Evolutionary conservation across 2,888 invertebrate genomes (phyloP).

Genomic region (Cactoblastis cactorum): DNA sequence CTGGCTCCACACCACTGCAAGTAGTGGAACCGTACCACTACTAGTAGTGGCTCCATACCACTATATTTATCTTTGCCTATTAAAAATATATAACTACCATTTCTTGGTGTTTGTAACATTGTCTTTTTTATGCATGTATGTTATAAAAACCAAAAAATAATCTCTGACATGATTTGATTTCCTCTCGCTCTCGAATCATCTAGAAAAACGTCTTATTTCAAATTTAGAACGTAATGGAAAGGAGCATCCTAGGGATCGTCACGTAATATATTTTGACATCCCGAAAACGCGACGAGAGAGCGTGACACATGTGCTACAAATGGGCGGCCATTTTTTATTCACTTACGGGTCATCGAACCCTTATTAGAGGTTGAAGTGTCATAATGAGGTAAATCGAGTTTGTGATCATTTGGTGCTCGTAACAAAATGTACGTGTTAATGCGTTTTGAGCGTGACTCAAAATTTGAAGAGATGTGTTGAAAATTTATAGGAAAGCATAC

Average conservation of each 20-base stretch:
- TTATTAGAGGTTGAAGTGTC: slow-evolving; percentile 30
- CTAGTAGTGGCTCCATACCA: too few relatives aligned
- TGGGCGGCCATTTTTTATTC: slow-evolving; percentile 53
- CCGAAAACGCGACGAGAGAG: slow-evolving; percentile 26
- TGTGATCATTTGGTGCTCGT: slow-evolving; percentile 29
- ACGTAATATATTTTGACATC: slow-evolving; percentile 32
- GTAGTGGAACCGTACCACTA: too few relatives aligned
- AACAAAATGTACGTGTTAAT: slow-evolving; percentile 27
- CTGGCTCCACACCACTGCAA: too few relatives aligned
- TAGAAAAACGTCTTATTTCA: slow-evolving; percentile 4
- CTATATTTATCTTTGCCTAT: too few relatives aligned
- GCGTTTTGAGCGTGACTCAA: slow-evolving; percentile 28
- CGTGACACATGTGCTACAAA: slow-evolving; percentile 55
- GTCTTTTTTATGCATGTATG: too few relatives aligned
- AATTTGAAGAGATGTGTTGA: slow-evolving; percentile 17
- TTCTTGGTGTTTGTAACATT: background rate
- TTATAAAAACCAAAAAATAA: background rate
- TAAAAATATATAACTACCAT: background rate
- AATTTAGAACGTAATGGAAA: slow-evolving; percentile 13
- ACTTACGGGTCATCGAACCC: slow-evolving; percentile 38
- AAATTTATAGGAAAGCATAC: background rate
- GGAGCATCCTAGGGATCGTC: slow-evolving; percentile 22
- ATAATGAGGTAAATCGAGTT: slow-evolving; percentile 43
- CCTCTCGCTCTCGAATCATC: background rate
- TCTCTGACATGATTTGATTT: slow-evolving; percentile 2